Percentiles rank a stretch among this genome's conserved stretches.
Conservation (phyloP, 2,797 vertebrate species). For the Gila robusta region DNA sequence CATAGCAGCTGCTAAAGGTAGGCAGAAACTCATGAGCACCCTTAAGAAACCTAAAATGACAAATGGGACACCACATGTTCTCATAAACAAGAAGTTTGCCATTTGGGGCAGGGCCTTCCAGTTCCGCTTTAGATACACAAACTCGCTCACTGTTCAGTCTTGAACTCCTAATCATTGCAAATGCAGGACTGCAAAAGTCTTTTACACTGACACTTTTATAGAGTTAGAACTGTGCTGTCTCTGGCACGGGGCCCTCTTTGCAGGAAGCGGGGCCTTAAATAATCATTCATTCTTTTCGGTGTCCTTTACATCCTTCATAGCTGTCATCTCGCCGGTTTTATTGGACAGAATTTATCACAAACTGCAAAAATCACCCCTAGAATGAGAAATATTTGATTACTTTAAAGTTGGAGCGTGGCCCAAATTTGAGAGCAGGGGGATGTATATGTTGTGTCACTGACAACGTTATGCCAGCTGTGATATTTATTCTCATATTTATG, state of each 20-base stretch:
- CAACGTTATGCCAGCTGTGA: constrained; percentile 26
- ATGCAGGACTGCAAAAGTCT: constrained; percentile 20
- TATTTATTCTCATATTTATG: constrained; percentile 44
- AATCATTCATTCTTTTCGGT: constrained; percentile 34
- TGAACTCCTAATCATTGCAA: constrained; percentile 14
- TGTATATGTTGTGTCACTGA: constrained; percentile 26
- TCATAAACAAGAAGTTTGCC: background rate
- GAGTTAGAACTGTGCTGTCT: constrained; percentile 12
- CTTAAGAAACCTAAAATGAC: constrained; percentile 6
- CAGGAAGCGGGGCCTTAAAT: constrained; percentile 31
- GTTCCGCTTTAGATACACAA: background rate
- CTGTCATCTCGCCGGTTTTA: constrained; percentile 29
- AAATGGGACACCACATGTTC: background rate
- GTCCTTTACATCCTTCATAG: constrained; percentile 48
- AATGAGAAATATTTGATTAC: constrained; percentile 50
- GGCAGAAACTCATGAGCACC: background rate
- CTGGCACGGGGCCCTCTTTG: background rate
- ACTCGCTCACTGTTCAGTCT: background rate
- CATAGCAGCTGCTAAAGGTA: constrained; percentile 1
- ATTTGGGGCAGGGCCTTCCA: background rate
- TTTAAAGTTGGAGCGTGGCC: constrained; percentile 37
- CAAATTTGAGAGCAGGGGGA: background rate
- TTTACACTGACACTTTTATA: constrained; percentile 47
- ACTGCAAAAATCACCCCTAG: constrained; percentile 39
- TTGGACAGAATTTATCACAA: constrained; percentile 46